Percentiles rank a stretch among this genome's conserved stretches.
Conservation (phyloP, 1,140 invertebrate species). For the Ceratosolen fusciceps region DNA sequence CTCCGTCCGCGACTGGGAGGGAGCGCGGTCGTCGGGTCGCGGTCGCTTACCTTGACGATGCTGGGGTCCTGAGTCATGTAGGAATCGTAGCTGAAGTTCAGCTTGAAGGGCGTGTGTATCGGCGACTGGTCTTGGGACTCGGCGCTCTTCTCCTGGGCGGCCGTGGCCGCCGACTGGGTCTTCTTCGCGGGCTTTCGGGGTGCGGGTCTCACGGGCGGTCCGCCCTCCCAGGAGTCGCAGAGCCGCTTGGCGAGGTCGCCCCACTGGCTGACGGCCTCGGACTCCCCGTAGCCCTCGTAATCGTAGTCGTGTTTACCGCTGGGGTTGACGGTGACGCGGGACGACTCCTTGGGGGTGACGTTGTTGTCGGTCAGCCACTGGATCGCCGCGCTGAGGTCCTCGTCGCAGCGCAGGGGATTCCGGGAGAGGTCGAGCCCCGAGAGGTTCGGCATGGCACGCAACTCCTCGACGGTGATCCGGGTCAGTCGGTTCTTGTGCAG, state of each 20-base stretch:
- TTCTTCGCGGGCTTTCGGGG: conserved; percentile 41
- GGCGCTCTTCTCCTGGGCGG: too few relatives aligned
- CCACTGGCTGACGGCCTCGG: conserved; percentile 61
- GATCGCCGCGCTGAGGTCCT: conserved; percentile 65
- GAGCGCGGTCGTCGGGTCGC: conserved; percentile 37
- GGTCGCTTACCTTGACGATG: too few relatives aligned
- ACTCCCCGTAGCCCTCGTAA: conserved; percentile 47
- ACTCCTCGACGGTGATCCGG: conserved; percentile 65
- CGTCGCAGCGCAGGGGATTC: conserved; percentile 68
- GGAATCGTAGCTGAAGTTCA: background rate
- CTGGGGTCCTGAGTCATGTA: conserved; percentile 28
- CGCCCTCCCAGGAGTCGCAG: conserved; percentile 59
- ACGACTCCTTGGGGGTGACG: conserved; percentile 61
- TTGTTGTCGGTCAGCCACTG: conserved; percentile 67
- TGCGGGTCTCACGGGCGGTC: conserved; percentile 53
- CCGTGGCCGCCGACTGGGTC: background rate
- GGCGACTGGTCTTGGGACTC: background rate
- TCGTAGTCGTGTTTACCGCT: conserved; percentile 44
- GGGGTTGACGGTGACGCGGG: conserved; percentile 27
- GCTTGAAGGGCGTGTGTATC: too few relatives aligned
- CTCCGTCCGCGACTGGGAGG: background rate
- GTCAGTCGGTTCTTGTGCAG: conserved; percentile 62
- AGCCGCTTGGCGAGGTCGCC: conserved; percentile 61
- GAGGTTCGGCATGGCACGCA: conserved; percentile 64
- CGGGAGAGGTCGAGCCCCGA: conserved; percentile 64